phyloP scores from a whole-genome alignment of 2,797 vertebrate genomes.

The Coilia nasus region DNA sequence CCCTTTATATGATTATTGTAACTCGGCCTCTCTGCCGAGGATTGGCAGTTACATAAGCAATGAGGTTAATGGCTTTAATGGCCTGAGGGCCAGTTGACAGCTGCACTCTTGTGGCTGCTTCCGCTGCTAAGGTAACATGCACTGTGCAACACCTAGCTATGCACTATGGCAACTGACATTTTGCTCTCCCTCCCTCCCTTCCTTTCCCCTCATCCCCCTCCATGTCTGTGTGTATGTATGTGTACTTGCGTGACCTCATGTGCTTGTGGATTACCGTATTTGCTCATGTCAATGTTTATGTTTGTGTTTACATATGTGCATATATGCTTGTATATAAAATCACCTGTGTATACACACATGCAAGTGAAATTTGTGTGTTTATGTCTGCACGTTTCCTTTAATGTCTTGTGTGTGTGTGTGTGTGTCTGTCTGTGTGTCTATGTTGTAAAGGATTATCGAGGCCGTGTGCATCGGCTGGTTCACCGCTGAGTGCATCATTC shows the following conservation, averaged over 20 bases:
- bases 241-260: neutral
- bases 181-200: neutral
- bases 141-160: neutral
- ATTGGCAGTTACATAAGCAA: neutral
- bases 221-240: neutral
- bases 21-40: neutral
- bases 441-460: constrained; percentile 85
- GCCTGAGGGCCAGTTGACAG: neutral
- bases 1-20: neutral
- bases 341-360: neutral
- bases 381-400: too few relatives aligned
- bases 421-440: neutral
- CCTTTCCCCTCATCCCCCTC: neutral
- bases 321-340: too few relatives aligned
- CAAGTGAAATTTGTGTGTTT: neutral
- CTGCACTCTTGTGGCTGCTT: neutral
- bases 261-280: constrained; percentile 4
- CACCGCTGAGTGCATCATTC: constrained; percentile 90
- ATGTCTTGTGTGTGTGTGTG: neutral
- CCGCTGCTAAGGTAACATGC: constrained; percentile 22
- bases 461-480: constrained; percentile 93
- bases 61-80: neutral
- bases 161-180: constrained; percentile 21
- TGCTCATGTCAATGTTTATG: neutral
- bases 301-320: neutral